phyloP scores from a whole-genome alignment of 2,888 invertebrate genomes.

The Eupelmus urozonus region DNA sequence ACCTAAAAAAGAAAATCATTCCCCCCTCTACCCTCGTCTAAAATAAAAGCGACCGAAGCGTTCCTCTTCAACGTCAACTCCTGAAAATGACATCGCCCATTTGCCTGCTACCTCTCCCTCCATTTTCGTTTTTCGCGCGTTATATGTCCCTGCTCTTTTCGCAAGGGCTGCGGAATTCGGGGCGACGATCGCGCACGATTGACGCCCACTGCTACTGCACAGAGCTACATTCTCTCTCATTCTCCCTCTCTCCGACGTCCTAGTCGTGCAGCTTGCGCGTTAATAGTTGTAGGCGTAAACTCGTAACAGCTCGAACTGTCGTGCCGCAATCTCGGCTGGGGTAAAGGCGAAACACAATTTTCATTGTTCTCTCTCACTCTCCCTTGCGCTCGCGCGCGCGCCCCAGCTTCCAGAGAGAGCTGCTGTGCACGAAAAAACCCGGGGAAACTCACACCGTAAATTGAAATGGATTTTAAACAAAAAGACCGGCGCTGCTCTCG shows the following conservation, averaged over 20 bases:
- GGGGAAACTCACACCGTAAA: conserved; percentile 28
- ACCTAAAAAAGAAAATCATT: too few relatives aligned
- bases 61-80: too few relatives aligned
- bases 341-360: conserved; percentile 38
- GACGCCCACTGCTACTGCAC: conserved; percentile 8
- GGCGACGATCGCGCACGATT: conserved; percentile 19
- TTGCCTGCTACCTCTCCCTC: neutral
- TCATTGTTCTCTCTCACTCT: neutral
- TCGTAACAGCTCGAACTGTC: conserved; percentile 47
- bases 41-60: too few relatives aligned
- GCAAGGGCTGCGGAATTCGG: conserved; percentile 19
- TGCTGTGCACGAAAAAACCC: conserved; percentile 6
- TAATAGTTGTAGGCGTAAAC: conserved; percentile 51
- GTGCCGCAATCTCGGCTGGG: conserved; percentile 24
- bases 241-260: neutral
- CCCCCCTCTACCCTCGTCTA: too few relatives aligned
- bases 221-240: too few relatives aligned
- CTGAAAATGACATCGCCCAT: too few relatives aligned
- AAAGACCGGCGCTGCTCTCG: neutral
- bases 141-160: neutral
- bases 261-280: conserved; percentile 21
- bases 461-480: conserved; percentile 42
- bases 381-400: neutral
- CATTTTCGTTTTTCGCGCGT: neutral
- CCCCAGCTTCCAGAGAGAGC: neutral